phyloP scores from a whole-genome alignment of 2,797 vertebrate species.

The Gobionotothen gibberifrons region DNA sequence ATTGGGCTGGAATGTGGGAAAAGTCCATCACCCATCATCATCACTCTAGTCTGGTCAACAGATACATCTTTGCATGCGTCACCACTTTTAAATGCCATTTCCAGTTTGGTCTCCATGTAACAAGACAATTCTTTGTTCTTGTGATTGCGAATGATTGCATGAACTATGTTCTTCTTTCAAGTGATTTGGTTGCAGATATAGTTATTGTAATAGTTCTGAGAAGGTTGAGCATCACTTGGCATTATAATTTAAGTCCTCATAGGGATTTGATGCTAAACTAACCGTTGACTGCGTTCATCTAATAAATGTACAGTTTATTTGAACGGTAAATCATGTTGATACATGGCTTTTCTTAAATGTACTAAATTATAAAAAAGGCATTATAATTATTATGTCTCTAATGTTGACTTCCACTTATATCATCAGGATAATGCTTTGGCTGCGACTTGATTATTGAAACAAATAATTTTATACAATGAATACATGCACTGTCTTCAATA shows the following conservation, averaged over 20 bases:
- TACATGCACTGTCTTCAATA: background rate
- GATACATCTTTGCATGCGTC: background rate
- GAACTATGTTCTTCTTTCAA: background rate
- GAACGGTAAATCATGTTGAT: background rate
- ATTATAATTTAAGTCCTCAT: background rate
- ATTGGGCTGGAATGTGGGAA: background rate
- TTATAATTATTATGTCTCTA: background rate
- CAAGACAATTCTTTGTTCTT: background rate
- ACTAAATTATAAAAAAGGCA: background rate
- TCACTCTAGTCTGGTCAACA: background rate
- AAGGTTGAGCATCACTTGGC: background rate
- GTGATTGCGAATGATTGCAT: background rate
- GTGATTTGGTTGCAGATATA: too few relatives aligned
- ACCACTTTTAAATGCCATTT: background rate
- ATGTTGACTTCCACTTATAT: background rate
- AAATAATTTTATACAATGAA: background rate
- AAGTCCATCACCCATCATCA: background rate
- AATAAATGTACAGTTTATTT: background rate
- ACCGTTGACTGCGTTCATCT: background rate
- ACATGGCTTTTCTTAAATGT: background rate
- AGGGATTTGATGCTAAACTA: background rate
- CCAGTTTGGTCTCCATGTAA: background rate
- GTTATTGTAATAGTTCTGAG: background rate
- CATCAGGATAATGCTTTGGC: background rate
- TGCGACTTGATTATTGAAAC: background rate